These are phyloP conservation scores for Psammodynastes pulverulentus DNA, from an alignment of 2,113 vertebrate genomes.

Conservation along the genomic window DNA sequence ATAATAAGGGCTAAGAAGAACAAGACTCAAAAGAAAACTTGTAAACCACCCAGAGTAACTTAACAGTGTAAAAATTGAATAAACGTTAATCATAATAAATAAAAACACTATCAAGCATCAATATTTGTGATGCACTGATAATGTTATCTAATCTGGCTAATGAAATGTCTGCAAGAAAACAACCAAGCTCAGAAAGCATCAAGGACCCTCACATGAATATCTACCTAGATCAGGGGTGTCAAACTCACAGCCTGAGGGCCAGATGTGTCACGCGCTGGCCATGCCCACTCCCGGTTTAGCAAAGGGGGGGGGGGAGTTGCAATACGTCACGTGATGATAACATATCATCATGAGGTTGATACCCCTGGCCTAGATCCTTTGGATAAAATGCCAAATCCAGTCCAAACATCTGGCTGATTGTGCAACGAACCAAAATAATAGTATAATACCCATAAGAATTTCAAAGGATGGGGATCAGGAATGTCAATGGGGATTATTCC, in stretches of 20 bases:
- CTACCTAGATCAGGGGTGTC: too few relatives aligned
- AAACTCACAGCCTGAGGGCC: too few relatives aligned
- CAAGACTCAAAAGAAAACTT: not conserved
- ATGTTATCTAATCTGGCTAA: not conserved
- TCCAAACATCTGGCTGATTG: not conserved
- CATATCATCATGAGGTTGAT: too few relatives aligned
- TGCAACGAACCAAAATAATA: not conserved
- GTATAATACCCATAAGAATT: not conserved
- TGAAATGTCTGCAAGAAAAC: not conserved
- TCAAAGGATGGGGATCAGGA: not conserved
- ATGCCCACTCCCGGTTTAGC: too few relatives aligned
- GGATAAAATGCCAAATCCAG: not conserved
- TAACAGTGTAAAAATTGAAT: not conserved
- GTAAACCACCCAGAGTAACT: not conserved
- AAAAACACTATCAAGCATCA: not conserved
- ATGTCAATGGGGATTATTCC: not conserved
- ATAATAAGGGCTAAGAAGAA: not conserved
- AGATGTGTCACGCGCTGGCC: too few relatives aligned
- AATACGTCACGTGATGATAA: too few relatives aligned
- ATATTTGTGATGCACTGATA: not conserved
- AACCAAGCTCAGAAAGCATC: not conserved
- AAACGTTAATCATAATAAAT: not conserved
- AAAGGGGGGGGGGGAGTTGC: too few relatives aligned
- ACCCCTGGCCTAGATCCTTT: not conserved
- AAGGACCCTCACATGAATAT: not conserved